Conservation (phyloP, 2,888 invertebrate species). For the Papilio protenor region DNA sequence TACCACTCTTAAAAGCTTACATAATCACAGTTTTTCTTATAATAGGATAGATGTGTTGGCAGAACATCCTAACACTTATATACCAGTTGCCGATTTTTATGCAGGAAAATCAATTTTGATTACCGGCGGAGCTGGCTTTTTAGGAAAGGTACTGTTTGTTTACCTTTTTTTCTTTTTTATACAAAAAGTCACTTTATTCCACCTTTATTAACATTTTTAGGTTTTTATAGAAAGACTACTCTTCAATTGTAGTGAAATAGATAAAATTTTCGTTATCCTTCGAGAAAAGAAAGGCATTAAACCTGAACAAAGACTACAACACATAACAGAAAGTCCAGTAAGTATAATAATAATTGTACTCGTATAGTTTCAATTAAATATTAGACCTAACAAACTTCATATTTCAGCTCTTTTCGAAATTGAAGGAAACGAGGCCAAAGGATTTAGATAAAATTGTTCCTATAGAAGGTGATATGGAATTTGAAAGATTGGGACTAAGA, state of each 20-base stretch:
- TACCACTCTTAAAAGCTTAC: too few relatives aligned
- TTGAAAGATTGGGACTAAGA: neutral
- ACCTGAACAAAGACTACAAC: too few relatives aligned
- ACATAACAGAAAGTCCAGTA: slow-evolving; percentile 5
- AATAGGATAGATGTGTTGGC: neutral
- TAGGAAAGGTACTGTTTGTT: slow-evolving; percentile 50
- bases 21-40: neutral
- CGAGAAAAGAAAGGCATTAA: too few relatives aligned
- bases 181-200: too few relatives aligned
- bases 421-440: slow-evolving; percentile 11
- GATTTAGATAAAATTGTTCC: slow-evolving; percentile 28
- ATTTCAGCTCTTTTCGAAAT: slow-evolving; percentile 18
- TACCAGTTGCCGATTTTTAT: slow-evolving; percentile 53
- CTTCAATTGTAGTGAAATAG: slow-evolving; percentile 5
- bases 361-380: too few relatives aligned
- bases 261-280: neutral
- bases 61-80: neutral
- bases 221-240: slow-evolving; percentile 30
- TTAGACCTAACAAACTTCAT: neutral
- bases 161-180: too few relatives aligned
- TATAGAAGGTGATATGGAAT: slow-evolving; percentile 16
- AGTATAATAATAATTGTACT: neutral
- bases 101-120: slow-evolving; percentile 58
- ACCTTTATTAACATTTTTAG: neutral
- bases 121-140: slow-evolving; percentile 59